A percentile compares a stretch with the other conserved stretches of the same genome.
Evolutionary conservation across 2,888 invertebrate species (phyloP).

Genomic region (Odontocerum albicorne): DNA sequence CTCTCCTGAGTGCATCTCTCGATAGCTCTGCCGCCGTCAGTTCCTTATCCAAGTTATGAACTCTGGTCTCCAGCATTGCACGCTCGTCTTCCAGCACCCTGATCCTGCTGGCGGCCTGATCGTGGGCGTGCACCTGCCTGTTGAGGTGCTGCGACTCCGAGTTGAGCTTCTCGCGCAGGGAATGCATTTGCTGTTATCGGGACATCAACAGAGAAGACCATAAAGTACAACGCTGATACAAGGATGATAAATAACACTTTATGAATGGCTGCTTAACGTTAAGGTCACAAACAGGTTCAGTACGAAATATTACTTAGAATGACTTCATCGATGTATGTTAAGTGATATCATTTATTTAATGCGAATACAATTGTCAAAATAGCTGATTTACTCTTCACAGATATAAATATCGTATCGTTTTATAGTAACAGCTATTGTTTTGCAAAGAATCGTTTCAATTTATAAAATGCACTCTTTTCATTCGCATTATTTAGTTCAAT

Average conservation of each 20-base stretch:
- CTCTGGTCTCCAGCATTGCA: slow-evolving; percentile 68
- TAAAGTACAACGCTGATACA: not conserved
- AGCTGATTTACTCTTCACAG: no score
- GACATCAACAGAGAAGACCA: not conserved
- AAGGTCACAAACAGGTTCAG: no score
- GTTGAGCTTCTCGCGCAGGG: slow-evolving; percentile 73
- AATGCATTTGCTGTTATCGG: slow-evolving; percentile 75
- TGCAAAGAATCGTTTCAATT: no score
- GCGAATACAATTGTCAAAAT: no score
- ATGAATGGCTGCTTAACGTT: no score
- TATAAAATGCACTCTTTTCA: no score
- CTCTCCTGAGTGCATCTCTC: slow-evolving; percentile 71
- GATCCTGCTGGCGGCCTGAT: slow-evolving; percentile 63
- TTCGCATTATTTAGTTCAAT: no score
- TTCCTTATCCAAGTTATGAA: slow-evolving; percentile 80
- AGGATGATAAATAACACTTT: slow-evolving; percentile 1
- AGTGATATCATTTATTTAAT: no score
- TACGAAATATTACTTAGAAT: no score
- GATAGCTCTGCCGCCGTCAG: slow-evolving; percentile 71
- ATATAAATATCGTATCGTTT: no score
- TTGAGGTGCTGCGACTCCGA: slow-evolving; percentile 72
- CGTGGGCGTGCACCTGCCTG: slow-evolving; percentile 66
- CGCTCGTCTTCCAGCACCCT: slow-evolving; percentile 77
- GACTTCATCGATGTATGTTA: no score
- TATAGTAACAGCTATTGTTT: no score